These are phyloP conservation scores for Leptinotarsa juncta DNA, from an alignment of 2,888 invertebrate genomes.

Conservation along the genomic window DNA sequence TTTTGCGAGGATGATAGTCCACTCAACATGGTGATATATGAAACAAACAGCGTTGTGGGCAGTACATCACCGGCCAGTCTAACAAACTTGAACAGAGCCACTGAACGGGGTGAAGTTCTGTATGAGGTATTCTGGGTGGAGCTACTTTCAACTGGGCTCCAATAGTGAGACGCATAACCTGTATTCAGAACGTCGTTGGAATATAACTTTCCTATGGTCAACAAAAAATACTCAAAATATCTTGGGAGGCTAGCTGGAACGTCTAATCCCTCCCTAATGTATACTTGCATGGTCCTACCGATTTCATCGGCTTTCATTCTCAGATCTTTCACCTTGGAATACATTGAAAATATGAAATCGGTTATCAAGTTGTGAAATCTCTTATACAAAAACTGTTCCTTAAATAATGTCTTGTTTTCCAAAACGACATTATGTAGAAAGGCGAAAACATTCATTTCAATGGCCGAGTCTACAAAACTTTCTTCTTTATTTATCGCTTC, in stretches of 20 bases:
- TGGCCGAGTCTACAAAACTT: constrained; percentile 80
- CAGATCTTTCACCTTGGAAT: constrained; percentile 87
- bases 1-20: constrained; percentile 81
- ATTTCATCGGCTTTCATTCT: constrained; percentile 90
- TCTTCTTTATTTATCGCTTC: constrained; percentile 82
- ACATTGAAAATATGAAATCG: constrained; percentile 94
- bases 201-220: constrained; percentile 84
- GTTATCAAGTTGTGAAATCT: constrained; percentile 87
- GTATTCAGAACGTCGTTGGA: constrained; percentile 76
- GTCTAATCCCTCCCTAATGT: constrained; percentile 66
- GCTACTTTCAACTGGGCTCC: constrained; percentile 74
- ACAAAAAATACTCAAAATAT: constrained; percentile 86
- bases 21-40: constrained; percentile 88
- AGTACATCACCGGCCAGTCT: constrained; percentile 88
- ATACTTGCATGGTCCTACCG: constrained; percentile 79
- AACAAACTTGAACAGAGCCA: constrained; percentile 91
- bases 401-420: constrained; percentile 75
- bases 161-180: constrained; percentile 83
- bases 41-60: constrained; percentile 85
- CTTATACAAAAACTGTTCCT: constrained; percentile 84
- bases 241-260: constrained; percentile 80
- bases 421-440: constrained; percentile 81
- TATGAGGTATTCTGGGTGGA: constrained; percentile 62
- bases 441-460: constrained; percentile 83
- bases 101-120: constrained; percentile 73